phyloP scores from a whole-genome alignment of 2,797 vertebrate species.

The Sarcoramphus papa region DNA sequence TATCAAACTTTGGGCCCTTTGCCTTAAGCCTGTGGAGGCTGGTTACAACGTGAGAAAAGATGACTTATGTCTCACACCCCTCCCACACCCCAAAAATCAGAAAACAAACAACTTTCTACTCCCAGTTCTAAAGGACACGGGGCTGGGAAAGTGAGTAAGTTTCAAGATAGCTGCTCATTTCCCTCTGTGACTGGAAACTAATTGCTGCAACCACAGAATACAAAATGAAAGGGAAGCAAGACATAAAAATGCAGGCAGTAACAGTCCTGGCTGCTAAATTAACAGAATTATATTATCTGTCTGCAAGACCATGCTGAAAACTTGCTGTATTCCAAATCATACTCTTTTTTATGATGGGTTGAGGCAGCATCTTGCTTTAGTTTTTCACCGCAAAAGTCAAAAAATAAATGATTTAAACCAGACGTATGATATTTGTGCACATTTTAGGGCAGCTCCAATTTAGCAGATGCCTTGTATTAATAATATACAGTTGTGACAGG shows the following conservation, averaged over 20 bases:
- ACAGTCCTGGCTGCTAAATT: constrained; percentile 67
- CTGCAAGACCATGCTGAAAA: constrained; percentile 54
- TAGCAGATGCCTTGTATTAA: constrained; percentile 85
- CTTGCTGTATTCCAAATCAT: constrained; percentile 27
- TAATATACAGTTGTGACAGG: constrained; percentile 82
- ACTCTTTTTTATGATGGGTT: constrained; percentile 52
- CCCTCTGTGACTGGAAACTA: constrained; percentile 49
- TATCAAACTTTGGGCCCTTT: not conserved
- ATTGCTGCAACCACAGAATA: constrained; percentile 47
- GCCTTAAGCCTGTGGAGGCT: not conserved
- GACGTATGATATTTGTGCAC: constrained; percentile 66
- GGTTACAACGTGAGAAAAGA: not conserved
- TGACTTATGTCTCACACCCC: not conserved
- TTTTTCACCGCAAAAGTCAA: constrained; percentile 66
- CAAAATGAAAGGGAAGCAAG: constrained; percentile 51
- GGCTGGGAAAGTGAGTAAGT: not conserved
- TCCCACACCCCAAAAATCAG: not conserved
- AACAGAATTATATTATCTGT: constrained; percentile 68
- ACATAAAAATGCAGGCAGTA: constrained; percentile 58
- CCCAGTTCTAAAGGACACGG: not conserved
- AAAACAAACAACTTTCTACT: not conserved
- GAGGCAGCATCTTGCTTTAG: constrained; percentile 72
- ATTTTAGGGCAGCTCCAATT: constrained; percentile 65
- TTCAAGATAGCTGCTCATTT: constrained; percentile 44
- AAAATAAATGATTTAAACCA: constrained; percentile 72